A percentile compares a stretch with the other conserved stretches of the same genome.
Evolutionary conservation across 2,113 vertebrate genomes (phyloP).

Genomic region (Conger conger): DNA sequence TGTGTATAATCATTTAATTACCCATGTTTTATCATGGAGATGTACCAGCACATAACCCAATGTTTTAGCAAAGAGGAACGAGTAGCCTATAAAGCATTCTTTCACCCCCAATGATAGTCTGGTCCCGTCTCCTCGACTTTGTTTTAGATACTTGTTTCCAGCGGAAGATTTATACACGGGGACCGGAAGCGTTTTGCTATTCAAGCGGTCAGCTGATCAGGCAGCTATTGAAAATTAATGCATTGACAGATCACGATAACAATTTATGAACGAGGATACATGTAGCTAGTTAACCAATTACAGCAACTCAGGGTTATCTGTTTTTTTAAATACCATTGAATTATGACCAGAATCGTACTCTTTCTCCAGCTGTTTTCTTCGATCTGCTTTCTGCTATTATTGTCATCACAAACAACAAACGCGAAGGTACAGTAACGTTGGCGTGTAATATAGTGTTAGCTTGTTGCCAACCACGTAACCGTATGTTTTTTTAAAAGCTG

Average conservation of each 20-base stretch:
- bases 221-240: background rate
- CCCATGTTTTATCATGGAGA: too few species aligned
- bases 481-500: background rate
- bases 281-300: background rate
- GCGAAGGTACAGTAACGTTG: constrained; percentile 64
- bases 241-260: background rate
- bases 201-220: background rate
- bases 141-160: background rate
- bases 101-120: too few species aligned
- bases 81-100: too few species aligned
- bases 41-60: too few species aligned
- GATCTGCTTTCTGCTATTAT: constrained; percentile 53
- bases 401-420: constrained; percentile 45
- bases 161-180: background rate
- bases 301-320: background rate
- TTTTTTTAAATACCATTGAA: background rate
- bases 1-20: too few species aligned
- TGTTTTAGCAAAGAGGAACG: too few species aligned
- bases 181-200: constrained; percentile 7
- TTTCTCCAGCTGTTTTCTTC: constrained; percentile 25
- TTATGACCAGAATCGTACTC: background rate
- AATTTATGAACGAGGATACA: background rate
- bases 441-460: background rate
- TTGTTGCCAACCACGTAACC: background rate
- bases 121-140: too few species aligned